Base-by-base conservation (phyloP, 1,140 invertebrate species). In the Saccostrea glomerata region DNA sequence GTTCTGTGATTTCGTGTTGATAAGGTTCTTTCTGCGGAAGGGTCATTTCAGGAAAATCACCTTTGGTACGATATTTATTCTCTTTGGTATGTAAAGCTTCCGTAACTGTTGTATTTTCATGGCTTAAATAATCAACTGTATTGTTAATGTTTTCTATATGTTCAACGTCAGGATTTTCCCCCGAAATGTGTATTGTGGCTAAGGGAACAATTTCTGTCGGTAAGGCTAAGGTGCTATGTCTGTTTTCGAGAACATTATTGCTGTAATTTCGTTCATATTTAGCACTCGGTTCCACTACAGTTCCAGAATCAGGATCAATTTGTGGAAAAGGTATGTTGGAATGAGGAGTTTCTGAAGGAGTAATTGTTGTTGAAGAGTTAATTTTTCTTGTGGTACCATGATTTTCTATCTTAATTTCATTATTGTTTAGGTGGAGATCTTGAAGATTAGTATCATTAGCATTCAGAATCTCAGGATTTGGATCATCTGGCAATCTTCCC, bases 291-390 rank as follows among this genome's bases (percentile, higher is more conserved):
- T 55, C 82, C n/a, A 84, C 47, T 20, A 84, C 13, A 2, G 36
- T 84, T 54, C 13, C 82, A 84, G 40, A n/a, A 84, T 56, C 82
- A n/a, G 82, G 82, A 84, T 84, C 36, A 54, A n/a, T 55, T 15
- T 84, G 47, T 55, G 82, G 82, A 54, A 84, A 36, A 1, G 30
- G 13, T 17, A 25, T 25, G 11, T 77, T 77, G 11, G 25, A 12
- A 77, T 77, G 23, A 2, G 30, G 25, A 36, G 25, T 30, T 15
- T 77, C 70, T 25, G 17, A 15, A 13, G 25, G 15, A 20, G 23
- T 6, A 20, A 23, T 66, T 15, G 70, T 77, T 36, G 30, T 15
- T 12, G 25, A 17, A 36, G 23, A 11, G 5, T 15, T 77, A 36
- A 30, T 17, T 15, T 15, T 77, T 77, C 23, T 77, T 36, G 70